Evolutionary conservation across 2,113 vertebrate species (phyloP), one percentile per base, ranked within the genome.

Genomic region (Hirundichthys speculiger): DNA sequence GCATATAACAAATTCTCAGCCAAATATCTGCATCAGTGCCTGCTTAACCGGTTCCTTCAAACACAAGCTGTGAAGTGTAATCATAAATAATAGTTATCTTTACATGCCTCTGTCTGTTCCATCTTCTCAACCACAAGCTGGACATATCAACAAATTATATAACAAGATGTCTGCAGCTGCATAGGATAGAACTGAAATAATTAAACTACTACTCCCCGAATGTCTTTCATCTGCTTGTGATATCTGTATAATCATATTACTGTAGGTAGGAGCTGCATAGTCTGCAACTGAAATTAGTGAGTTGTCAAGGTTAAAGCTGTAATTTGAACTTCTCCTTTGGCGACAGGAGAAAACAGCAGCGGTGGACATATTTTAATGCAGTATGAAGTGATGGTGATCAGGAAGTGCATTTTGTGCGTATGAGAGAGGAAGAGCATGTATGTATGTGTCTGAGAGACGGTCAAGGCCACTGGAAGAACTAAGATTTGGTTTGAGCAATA

Each of bases 21-120:
- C 93, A 92, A 89, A 92, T 76, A 82, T 81, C 84, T 84, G 86
- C 89, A 83, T 85, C 75, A 88, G 87, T 30, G 93, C 95, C 94
- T 93, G 93, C 94, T 94, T 73, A 83, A 49, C 41, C 48, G 43
- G 78, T 72, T 79, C 59, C 62, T 63, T 67, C 78, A 51, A 64
- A 63, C 75, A 73, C 49, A 63, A 67, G 64, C 79, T 81, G 79
- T 45, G 47, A 75, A 69, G 60, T 54, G 57, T 86, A 79, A 64
- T 69, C 64, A 62, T 46, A 42, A 75, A 72, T 75, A 56, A 30
- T 55, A 71, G 72, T 91, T 84, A 49, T 42, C 18, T 86, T 80
- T 73, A 74, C 77, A 69, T 68, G 82, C 70, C 64, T 56, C 45
- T 22, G 52, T 75, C 54, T 64, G 40, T 73, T 45, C 53, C 66